Evolutionary conservation across 2,888 invertebrate genomes (phyloP), one percentile per base, ranked within the genome.

Genomic region (Ditula angustiorana): DNA sequence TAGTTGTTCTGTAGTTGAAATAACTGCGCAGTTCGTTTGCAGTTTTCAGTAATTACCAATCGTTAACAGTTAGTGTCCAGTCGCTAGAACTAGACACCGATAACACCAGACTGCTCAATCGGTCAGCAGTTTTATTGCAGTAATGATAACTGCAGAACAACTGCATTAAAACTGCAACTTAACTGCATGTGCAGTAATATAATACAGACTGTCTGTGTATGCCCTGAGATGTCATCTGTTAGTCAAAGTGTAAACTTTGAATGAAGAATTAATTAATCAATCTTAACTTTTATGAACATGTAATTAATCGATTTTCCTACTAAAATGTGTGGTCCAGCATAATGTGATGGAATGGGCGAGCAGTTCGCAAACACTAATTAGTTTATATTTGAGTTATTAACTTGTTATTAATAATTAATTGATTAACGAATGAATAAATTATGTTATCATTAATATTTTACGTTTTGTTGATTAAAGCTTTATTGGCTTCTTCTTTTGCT

Each of bases 371-470:
- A 30, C 49, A 49, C 56, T 62, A 50, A 57, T 50, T 56, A 62
- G 30, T 49, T 41, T 16, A 55, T 61, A 55, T 61, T 47, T 61
- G 61, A 55, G 46, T 61, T 61, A 61, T 46, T 52, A 44, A 33
- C 46, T 11, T 35, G 55, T 49, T 61, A 55, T 61, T 61, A 41
- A 57, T 56, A 50, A 46, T 46, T 24, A 41, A 41, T 37, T 57
- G 19, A 62, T 30, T 24, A 33, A 35, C 30, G 16, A 7, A 24
- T 56, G 62, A 49, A 50, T 56, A 49, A 24, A 56, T 62, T 57
- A 53, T 11, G 44, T 16, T 24, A 16, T 30, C 30, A 33, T 53
- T 61, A 28, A 56, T 62, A 24, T 41, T 35, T 30, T 44, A 46
- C 19, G 24, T 49, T 28, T 30, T 3, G 23, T 41, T 57, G 37